phyloP scores from a whole-genome alignment of 2,113 vertebrate species.

The Nibea coibor region DNA sequence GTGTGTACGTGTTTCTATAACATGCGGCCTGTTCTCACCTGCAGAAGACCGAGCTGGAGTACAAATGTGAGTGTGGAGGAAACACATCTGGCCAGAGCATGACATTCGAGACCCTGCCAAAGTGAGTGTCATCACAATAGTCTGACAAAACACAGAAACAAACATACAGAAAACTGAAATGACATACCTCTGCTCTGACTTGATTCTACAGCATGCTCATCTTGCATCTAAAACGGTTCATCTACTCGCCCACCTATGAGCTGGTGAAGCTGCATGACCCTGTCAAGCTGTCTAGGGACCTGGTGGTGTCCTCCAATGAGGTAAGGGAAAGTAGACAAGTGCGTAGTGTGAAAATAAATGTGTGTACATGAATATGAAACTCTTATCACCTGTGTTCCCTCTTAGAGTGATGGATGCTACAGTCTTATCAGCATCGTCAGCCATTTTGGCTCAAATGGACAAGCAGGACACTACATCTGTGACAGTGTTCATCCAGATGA shows the following conservation, averaged over 20 bases:
- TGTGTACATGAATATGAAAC: neutral
- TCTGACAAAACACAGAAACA: too few relatives aligned
- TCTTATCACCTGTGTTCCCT: neutral
- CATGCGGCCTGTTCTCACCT: too few relatives aligned
- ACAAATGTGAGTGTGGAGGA: slow-evolving; percentile 6
- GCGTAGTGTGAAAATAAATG: neutral
- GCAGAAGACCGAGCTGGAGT: slow-evolving; percentile 9
- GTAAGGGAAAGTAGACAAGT: too few relatives aligned
- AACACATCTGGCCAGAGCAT: neutral
- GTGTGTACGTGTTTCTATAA: neutral
- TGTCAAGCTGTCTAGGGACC: too few relatives aligned
- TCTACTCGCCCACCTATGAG: neutral
- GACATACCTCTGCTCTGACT: too few relatives aligned
- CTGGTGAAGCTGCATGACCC: too few relatives aligned
- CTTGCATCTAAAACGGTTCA: slow-evolving; percentile 25
- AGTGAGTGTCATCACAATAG: neutral
- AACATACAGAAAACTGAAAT: too few relatives aligned
- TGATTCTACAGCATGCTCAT: slow-evolving; percentile 14
- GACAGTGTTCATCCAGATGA: too few relatives aligned
- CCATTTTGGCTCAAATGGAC: neutral
- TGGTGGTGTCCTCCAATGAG: too few relatives aligned
- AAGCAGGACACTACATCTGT: neutral
- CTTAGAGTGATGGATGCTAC: neutral
- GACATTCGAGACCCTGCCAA: slow-evolving; percentile 1
- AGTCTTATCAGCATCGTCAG: neutral